A percentile compares a stretch with the other conserved stretches of the same genome.
Conservation (phyloP, 1,140 invertebrate genomes). For the Drosophila virilis region DNA sequence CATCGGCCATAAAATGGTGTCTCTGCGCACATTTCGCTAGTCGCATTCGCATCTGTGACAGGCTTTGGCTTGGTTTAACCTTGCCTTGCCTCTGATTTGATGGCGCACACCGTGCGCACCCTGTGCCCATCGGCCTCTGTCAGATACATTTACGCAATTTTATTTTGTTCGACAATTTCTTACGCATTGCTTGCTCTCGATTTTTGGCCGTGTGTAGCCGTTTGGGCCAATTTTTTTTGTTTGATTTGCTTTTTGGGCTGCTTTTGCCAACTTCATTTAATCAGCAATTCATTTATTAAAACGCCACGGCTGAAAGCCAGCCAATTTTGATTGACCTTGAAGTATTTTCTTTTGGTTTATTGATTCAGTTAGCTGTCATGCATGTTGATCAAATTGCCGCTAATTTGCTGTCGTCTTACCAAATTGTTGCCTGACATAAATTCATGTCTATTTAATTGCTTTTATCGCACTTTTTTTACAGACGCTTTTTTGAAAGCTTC, state of each 20-base stretch:
- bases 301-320: constrained; percentile 29
- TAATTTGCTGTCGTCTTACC: constrained; percentile 56
- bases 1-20: constrained; percentile 70
- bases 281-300: constrained; percentile 75
- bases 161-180: constrained; percentile 74
- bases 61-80: constrained; percentile 48
- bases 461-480: constrained; percentile 6
- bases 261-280: constrained; percentile 60
- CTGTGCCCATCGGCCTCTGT: constrained; percentile 6
- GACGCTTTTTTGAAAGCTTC: neutral
- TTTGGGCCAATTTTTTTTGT: constrained; percentile 42
- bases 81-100: constrained; percentile 45
- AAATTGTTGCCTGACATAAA: constrained; percentile 55
- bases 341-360: constrained; percentile 55
- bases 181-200: constrained; percentile 45
- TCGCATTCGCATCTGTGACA: constrained; percentile 60
- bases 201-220: constrained; percentile 43
- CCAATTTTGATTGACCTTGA: constrained; percentile 36
- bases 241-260: constrained; percentile 6
- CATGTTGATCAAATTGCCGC: constrained; percentile 31
- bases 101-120: constrained; percentile 13
- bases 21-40: constrained; percentile 62
- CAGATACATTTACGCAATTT: constrained; percentile 58
- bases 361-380: constrained; percentile 45
- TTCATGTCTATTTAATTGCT: constrained; percentile 55